Conservation (phyloP, 1,140 invertebrate genomes). For the Trachymyrmex septentrionalis region DNA sequence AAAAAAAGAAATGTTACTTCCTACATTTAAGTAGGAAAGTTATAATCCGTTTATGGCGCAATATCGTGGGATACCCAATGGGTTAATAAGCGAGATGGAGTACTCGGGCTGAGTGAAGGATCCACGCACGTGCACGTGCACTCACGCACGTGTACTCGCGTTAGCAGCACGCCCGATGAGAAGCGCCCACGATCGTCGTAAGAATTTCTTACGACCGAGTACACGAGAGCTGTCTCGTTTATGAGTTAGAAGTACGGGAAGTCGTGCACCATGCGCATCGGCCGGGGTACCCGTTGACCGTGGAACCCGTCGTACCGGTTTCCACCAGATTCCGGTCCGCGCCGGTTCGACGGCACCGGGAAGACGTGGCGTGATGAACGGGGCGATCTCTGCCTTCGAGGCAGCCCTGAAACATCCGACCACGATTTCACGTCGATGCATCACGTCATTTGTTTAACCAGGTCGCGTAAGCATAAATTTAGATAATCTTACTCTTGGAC, state of each 20-base stretch:
- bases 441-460: slow-evolving; percentile 24
- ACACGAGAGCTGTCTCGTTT: slow-evolving; percentile 48
- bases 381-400: slow-evolving; percentile 27
- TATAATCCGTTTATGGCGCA: background rate
- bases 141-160: slow-evolving; percentile 14
- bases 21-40: background rate
- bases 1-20: background rate
- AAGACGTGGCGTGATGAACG: background rate
- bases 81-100: slow-evolving; percentile 23
- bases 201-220: slow-evolving; percentile 47
- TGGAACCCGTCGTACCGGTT: slow-evolving; percentile 67
- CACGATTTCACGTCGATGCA: background rate
- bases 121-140: slow-evolving; percentile 39
- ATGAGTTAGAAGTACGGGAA: slow-evolving; percentile 65
- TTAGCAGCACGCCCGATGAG: slow-evolving; percentile 28
- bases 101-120: background rate
- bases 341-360: slow-evolving; percentile 48
- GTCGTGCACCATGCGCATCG: slow-evolving; percentile 28
- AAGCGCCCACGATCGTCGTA: slow-evolving; percentile 9
- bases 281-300: slow-evolving; percentile 37
- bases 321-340: slow-evolving; percentile 52
- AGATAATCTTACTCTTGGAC: slow-evolving; percentile 12
- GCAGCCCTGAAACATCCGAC: background rate
- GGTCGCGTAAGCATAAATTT: background rate
- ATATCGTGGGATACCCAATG: background rate